Percentiles rank a stretch among this genome's conserved stretches.
phyloP scores from a whole-genome alignment of 2,888 invertebrate species.

The Tenodera sinensis region DNA sequence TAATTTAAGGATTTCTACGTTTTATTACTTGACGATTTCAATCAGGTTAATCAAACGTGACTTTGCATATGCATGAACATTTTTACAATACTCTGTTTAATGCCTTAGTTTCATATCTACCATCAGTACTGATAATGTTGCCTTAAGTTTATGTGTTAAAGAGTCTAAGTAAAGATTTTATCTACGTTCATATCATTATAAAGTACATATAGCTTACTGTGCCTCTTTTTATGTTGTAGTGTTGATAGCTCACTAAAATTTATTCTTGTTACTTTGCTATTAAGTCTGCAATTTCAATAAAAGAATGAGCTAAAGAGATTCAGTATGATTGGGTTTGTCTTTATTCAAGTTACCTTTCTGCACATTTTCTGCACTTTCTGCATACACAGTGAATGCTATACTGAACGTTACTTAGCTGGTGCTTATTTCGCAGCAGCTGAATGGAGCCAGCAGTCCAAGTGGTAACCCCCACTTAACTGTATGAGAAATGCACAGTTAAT shows the following conservation, averaged over 20 bases:
- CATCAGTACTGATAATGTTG: background rate
- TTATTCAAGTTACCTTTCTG: too few species aligned
- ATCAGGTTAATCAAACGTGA: background rate
- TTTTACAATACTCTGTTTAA: background rate
- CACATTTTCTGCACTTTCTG: too few species aligned
- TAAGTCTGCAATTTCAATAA: background rate
- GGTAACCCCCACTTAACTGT: too few species aligned
- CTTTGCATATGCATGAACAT: background rate
- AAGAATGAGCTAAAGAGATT: background rate
- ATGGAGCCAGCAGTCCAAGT: too few species aligned
- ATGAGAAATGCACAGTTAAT: too few species aligned
- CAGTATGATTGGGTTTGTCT: background rate
- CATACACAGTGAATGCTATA: too few species aligned
- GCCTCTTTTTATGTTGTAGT: background rate
- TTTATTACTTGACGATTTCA: background rate
- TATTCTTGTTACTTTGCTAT: background rate
- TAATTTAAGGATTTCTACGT: background rate
- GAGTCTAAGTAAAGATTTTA: background rate
- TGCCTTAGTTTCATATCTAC: background rate
- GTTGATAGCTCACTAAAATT: background rate
- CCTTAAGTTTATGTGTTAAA: background rate
- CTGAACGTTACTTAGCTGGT: too few species aligned
- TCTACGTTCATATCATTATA: background rate
- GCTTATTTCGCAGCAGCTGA: too few species aligned
- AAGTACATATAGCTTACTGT: background rate